phyloP scores from a whole-genome alignment of 2,113 vertebrate species.

The Marcusenius ussheri region DNA sequence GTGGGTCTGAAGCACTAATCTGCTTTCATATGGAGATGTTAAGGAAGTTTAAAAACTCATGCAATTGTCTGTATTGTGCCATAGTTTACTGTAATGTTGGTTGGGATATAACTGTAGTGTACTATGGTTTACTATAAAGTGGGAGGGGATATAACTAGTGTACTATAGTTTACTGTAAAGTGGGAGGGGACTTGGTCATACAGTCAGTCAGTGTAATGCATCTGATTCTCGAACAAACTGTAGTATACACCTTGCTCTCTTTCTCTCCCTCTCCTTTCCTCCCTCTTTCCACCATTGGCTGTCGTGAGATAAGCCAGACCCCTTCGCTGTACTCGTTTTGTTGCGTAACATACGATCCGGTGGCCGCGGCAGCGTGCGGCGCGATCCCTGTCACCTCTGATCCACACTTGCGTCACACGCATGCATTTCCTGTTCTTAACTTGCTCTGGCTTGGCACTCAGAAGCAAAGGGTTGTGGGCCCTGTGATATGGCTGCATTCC shows the following conservation, averaged over 20 bases:
- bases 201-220: neutral
- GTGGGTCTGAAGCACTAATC: neutral
- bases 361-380: constrained; percentile 29
- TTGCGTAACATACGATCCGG: constrained; percentile 32
- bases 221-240: neutral
- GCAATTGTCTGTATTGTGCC: neutral
- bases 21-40: neutral
- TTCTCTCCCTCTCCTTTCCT: neutral
- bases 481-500: constrained; percentile 39
- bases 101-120: neutral
- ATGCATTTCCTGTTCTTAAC: constrained; percentile 43
- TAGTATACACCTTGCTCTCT: neutral
- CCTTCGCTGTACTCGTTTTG: constrained; percentile 27
- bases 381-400: constrained; percentile 14
- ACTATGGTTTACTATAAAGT: neutral
- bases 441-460: constrained; percentile 29
- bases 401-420: constrained; percentile 30
- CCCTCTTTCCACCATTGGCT: neutral
- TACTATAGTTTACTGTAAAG: neutral
- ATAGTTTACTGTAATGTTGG: neutral
- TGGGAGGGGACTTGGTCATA: neutral
- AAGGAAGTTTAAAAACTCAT: neutral
- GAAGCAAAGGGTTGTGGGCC: constrained; percentile 39
- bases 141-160: neutral
- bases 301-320: constrained; percentile 14